Percentiles rank a stretch among this genome's conserved stretches.
Conservation (phyloP, 2,888 invertebrate genomes). For the Polymixis flavicincta region DNA sequence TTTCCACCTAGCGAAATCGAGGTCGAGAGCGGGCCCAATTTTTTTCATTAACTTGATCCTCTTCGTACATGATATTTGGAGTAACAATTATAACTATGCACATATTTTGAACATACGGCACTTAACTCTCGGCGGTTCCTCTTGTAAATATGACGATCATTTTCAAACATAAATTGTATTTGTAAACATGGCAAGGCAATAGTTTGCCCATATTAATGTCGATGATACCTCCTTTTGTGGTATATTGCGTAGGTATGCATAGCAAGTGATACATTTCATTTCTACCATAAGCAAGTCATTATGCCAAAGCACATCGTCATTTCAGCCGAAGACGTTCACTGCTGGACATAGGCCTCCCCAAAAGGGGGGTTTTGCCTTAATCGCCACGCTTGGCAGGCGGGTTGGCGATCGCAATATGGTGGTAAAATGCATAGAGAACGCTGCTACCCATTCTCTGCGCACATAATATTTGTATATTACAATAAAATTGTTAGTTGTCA, state of each 20-base stretch:
- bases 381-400: no score
- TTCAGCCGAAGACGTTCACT: no score
- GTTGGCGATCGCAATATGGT: no score
- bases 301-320: no score
- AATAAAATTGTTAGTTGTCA: constrained; percentile 4
- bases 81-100: no score
- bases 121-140: no score
- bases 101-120: background rate
- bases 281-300: constrained; percentile 2
- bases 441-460: no score
- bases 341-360: no score
- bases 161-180: background rate
- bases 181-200: constrained; percentile 13
- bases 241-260: background rate
- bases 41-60: background rate
- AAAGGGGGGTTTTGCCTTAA: no score
- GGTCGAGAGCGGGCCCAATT: no score
- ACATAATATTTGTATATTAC: constrained; percentile 8
- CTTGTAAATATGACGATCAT: background rate
- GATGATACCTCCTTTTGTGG: constrained; percentile 2
- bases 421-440: no score
- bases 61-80: background rate
- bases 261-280: background rate
- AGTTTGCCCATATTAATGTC: constrained; percentile 26
- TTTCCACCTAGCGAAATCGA: background rate